Evolutionary conservation across 2,888 invertebrate species (phyloP), one percentile per base, ranked within the genome.

Genomic region (Hirtodrosophila histrioides): DNA sequence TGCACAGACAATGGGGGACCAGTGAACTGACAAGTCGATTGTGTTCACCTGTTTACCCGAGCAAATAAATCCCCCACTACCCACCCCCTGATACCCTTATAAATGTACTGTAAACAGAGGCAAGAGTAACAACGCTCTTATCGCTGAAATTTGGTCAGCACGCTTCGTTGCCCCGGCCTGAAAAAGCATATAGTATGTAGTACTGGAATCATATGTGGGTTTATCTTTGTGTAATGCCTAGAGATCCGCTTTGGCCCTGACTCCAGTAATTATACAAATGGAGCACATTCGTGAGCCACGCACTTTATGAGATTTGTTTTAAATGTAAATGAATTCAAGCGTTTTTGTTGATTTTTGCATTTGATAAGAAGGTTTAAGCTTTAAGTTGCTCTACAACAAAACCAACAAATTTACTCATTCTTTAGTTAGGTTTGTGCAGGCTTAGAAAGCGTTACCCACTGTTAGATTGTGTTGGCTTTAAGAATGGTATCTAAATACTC

Each of bases 1-100:
- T 63, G 33, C 29, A 51, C 44, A 41, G 43, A 65, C 61, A 62
- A 71, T 40, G 53, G 53, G 5, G 24, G 70, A 69, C 64, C 60
- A 76, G 49, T 77, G 77, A 75, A 75, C 74, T 77, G 72, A 72
- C 53, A 51, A 55, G 57, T 67, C 67, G 57, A 71, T 71, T 76
- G 77, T 64, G 41, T 36, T 39, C 75, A 74, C 75, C 73, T 74
- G 73, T 55, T 69, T 76, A 62, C 40, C 76, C 77, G 48, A 62
- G 71, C 77, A 74, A 55, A 74, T 75, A 69, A 75, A 64, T 23
- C n/a, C 11, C 35, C 44, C 31, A 31, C 27, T 5, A 4, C 23
- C 12, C 17, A 17, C 17, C 17, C 17, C n/a, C 31, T 31, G 24
- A 17, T 17, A 1, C 17, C 17, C 17, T 17, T 43, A 44, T 60